Conservation (phyloP, 2,113 vertebrate species). For the Vulpes ferrilata region DNA sequence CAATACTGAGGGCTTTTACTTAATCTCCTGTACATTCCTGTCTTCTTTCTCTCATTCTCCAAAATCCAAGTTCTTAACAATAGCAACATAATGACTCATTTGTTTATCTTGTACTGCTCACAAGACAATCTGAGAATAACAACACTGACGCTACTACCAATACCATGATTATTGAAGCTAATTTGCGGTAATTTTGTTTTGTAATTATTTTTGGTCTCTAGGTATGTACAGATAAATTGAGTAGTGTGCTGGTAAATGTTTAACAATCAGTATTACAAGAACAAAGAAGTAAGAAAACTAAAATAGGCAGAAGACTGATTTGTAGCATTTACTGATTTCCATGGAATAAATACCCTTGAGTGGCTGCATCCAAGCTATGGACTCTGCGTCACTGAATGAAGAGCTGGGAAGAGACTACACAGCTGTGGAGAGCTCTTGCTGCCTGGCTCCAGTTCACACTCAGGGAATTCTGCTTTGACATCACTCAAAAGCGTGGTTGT, state of each 20-base stretch:
- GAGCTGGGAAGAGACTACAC: background rate
- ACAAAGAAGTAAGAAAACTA: background rate
- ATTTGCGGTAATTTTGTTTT: slow-evolving; percentile 49
- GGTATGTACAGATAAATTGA: slow-evolving; percentile 8
- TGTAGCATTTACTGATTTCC: background rate
- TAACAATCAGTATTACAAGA: background rate
- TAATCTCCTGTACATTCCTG: background rate
- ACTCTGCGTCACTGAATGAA: background rate
- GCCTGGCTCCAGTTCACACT: fast-evolving
- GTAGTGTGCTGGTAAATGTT: background rate
- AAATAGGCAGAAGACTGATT: background rate
- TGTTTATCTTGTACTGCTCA: background rate
- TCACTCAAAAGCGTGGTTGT: background rate
- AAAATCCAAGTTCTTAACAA: slow-evolving; percentile 38
- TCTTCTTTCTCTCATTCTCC: background rate
- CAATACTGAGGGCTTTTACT: background rate
- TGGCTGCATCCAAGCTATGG: background rate
- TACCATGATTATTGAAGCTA: background rate
- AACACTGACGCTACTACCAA: background rate
- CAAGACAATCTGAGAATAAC: slow-evolving; percentile 9
- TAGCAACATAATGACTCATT: slow-evolving; percentile 16
- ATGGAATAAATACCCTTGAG: background rate
- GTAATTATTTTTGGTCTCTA: slow-evolving; percentile 53
- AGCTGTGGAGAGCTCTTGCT: background rate
- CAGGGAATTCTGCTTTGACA: background rate